Base-by-base conservation (phyloP, 2,113 vertebrate genomes). In the Pelmatolapia mariae region DNA sequence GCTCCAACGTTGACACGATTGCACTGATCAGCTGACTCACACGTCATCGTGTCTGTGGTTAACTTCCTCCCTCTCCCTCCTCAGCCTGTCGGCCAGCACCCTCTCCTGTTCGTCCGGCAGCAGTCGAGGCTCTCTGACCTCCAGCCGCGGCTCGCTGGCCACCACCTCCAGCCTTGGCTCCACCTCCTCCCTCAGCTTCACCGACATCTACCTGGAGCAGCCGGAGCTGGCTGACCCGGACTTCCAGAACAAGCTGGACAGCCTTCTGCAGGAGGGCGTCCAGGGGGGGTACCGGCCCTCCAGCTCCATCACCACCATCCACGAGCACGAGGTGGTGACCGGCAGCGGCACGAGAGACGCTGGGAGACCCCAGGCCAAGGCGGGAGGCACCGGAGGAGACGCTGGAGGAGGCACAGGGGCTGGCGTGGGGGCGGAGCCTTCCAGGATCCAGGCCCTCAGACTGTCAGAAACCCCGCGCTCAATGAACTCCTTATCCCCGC, bases 41-140 rank as follows among this genome's bases (percentile, higher is more conserved):
- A 10, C 19, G 19, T 53, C n/a, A 12, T 12, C 0, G 0, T 26
- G 22, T 47, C 40, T 76, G 24, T 50, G 45, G 26, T 31, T 50
- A 78, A 78, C 45, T 52, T 78, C 45, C 73, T 12, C 18, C 16
- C 7, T 22, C 18, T 40, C 26, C 7, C 31, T 79, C 82, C 1
- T 38, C 95, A 99, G 98, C 94, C 96, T 99, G 43, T 99, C 98
- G 0, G 97, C 97, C 93, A 99, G 98, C 96, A 99, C 97, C 83
- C 97, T 99, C 91, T 99, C 98, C 79, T 97, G 98, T 71, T 99
- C 98, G 24, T 99, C 98, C 0, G 98, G 98, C 92, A 99, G 98
- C 95, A 99, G 98, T 85, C 97, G 97, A 0, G 98, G 98, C 2
- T 99, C 98, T 7, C 96, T 99, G 24, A 95, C 98, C 0, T 99